Percentiles rank a stretch among this genome's conserved stretches.
phyloP scores from a whole-genome alignment of 2,113 vertebrate genomes.

The Tapirus terrestris region DNA sequence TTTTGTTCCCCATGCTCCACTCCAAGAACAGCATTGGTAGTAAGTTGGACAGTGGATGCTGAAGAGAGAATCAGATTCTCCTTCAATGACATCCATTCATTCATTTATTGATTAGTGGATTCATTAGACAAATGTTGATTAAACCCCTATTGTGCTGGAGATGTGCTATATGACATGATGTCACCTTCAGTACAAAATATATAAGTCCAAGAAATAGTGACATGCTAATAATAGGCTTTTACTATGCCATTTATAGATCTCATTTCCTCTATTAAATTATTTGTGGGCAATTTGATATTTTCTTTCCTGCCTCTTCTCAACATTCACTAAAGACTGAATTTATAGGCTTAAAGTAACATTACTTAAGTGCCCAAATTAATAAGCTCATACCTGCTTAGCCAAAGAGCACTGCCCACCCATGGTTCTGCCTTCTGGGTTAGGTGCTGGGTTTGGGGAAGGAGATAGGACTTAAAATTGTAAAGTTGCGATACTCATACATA shows the following conservation, averaged over 20 bases:
- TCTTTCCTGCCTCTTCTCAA: slow-evolving; percentile 2
- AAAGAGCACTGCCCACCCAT: background rate
- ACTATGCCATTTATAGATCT: slow-evolving; percentile 1
- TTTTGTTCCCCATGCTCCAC: background rate
- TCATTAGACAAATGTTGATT: slow-evolving; percentile 15
- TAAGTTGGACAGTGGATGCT: background rate
- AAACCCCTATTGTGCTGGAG: background rate
- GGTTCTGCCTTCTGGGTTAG: background rate
- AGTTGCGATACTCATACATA: background rate
- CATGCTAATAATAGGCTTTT: slow-evolving; percentile 35
- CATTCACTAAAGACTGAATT: slow-evolving; percentile 30
- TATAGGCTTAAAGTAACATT: slow-evolving; percentile 21
- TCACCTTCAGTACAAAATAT: slow-evolving; percentile 38
- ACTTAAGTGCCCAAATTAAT: background rate
- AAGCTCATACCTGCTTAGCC: background rate
- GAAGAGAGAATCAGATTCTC: slow-evolving; percentile 17
- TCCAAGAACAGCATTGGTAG: background rate
- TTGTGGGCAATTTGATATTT: background rate
- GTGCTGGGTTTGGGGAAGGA: background rate
- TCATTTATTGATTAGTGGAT: slow-evolving; percentile 20
- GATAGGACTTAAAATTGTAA: background rate
- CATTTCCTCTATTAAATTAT: slow-evolving; percentile 58
- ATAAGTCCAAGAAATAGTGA: slow-evolving; percentile 12
- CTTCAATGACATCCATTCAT: background rate
- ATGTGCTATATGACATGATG: background rate